Evolutionary conservation across 2,888 invertebrate species (phyloP).

Genomic region (Limnephilus rhombicus): DNA sequence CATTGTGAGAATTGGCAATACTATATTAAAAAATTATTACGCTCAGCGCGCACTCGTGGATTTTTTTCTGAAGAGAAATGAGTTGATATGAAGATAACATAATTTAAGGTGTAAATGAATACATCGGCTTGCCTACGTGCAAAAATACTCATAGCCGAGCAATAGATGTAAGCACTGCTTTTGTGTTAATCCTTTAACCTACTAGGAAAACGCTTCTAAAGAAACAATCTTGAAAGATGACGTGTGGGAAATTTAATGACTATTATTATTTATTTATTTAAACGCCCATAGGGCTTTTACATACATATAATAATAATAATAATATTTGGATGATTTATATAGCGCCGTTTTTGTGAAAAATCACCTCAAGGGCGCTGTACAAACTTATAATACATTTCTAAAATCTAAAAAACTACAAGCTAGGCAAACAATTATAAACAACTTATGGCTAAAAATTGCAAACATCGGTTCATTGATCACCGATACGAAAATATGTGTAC

Average conservation of each 20-base stretch:
- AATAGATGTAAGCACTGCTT: background rate
- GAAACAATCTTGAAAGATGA: background rate
- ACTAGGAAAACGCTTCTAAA: background rate
- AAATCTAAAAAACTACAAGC: too few species aligned
- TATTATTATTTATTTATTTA: background rate
- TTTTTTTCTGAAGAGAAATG: background rate
- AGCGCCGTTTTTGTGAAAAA: too few species aligned
- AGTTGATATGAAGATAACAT: background rate
- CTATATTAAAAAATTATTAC: background rate
- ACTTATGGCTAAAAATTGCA: too few species aligned
- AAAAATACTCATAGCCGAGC: background rate
- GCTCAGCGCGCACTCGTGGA: background rate
- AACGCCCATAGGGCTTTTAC: too few species aligned
- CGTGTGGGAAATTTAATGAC: background rate
- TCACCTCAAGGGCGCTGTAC: too few species aligned
- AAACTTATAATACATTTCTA: too few species aligned
- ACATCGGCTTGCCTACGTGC: background rate
- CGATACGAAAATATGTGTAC: too few species aligned
- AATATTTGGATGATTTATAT: too few species aligned
- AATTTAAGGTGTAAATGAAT: background rate
- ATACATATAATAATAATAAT: too few species aligned
- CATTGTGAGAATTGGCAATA: background rate
- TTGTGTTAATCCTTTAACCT: background rate
- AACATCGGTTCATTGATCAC: too few species aligned
- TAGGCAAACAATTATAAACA: too few species aligned